Percentiles rank a stretch among this genome's conserved stretches.
phyloP scores from a whole-genome alignment of 1,140 invertebrate genomes.

The roundworm (Caenorhabditis elegans) region DNA sequence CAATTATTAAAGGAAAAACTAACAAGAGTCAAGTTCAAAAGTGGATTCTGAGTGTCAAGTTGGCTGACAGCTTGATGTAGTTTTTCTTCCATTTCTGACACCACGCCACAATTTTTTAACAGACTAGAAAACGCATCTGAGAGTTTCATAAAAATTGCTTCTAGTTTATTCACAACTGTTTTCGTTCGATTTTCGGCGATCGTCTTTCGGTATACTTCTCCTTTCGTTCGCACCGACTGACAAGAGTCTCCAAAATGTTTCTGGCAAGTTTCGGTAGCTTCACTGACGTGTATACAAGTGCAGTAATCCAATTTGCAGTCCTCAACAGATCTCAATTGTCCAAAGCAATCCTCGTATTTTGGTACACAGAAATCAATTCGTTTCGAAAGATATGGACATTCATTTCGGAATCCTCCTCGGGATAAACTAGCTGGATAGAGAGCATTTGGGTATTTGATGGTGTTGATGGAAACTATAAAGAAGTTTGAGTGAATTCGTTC shows the following conservation, averaged over 20 bases:
- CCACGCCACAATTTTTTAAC: background rate
- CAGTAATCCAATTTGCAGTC: background rate
- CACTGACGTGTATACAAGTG: background rate
- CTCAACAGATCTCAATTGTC: background rate
- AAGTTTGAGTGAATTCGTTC: no score
- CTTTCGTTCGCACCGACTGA: no score
- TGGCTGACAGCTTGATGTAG: background rate
- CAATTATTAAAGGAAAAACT: background rate
- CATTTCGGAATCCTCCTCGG: background rate
- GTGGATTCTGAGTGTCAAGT: background rate
- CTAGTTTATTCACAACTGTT: background rate
- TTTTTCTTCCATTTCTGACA: background rate
- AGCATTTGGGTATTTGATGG: background rate
- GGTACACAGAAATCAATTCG: background rate
- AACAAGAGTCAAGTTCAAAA: background rate
- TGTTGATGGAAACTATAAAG: no score
- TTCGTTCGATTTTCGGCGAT: background rate
- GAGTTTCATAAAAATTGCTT: background rate
- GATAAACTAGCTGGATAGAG: background rate
- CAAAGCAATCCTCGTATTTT: background rate
- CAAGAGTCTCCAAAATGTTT: background rate
- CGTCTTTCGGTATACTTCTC: background rate
- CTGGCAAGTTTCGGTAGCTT: background rate
- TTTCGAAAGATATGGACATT: background rate
- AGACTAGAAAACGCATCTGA: background rate